Evolutionary conservation across 1,140 invertebrate species (phyloP).

Genomic region (Leptoteleia sp.): DNA sequence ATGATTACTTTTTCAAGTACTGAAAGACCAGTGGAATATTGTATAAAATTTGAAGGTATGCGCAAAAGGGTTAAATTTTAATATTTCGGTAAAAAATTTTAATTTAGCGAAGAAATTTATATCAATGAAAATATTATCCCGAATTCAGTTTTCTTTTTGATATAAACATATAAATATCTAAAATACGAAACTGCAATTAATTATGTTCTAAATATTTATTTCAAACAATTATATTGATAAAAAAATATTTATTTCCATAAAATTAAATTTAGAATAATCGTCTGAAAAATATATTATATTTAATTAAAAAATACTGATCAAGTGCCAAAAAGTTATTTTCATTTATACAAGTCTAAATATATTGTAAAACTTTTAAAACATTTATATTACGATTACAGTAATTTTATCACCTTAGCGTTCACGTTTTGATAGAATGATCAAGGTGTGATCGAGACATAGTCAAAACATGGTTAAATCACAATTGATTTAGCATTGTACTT

Average conservation of each 20-base stretch:
- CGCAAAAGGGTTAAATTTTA: too few relatives aligned
- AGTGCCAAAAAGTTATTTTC: slow-evolving; percentile 30
- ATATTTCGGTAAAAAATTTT: too few relatives aligned
- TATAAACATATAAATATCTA: background rate
- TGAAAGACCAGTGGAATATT: too few relatives aligned
- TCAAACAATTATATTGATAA: slow-evolving; percentile 12
- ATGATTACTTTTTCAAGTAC: too few relatives aligned
- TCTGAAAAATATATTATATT: slow-evolving; percentile 7
- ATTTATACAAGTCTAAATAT: background rate
- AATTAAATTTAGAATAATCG: slow-evolving; percentile 9
- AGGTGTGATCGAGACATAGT: too few relatives aligned
- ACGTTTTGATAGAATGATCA: too few relatives aligned
- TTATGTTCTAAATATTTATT: slow-evolving; percentile 21
- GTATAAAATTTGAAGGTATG: too few relatives aligned
- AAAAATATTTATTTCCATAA: slow-evolving; percentile 40
- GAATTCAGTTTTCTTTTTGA: background rate
- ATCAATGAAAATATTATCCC: background rate
- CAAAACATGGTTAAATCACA: too few relatives aligned
- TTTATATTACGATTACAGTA: slow-evolving; percentile 1
- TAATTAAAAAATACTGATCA: slow-evolving; percentile 17
- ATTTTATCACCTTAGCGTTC: background rate
- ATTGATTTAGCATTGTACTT: too few relatives aligned
- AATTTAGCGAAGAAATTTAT: too few relatives aligned
- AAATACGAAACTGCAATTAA: background rate
- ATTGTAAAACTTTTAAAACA: too few relatives aligned